Base-by-base conservation (phyloP, 1,140 invertebrate genomes). In the Tribolium castaneum region DNA sequence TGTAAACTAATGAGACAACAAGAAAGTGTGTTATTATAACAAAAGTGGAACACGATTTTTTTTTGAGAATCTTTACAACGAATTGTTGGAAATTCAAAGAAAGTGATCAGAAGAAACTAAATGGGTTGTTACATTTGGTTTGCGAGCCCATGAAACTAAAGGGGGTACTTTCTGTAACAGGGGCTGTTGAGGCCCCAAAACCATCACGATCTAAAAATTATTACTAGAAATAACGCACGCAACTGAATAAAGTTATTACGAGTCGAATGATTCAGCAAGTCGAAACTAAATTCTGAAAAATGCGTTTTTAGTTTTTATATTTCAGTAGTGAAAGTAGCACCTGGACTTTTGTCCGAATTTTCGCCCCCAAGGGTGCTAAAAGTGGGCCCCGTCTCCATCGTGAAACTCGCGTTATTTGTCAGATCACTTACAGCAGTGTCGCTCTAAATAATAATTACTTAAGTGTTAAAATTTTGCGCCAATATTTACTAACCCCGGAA, bases 31-130 rank as follows among this genome's bases (percentile, higher is more conserved):
- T 35, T 35, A 19, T 19, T 19, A 66, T 59, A 22, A 59, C 10
- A 30, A 66, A 66, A 66, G 59, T 66, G 30, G 59, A 66, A 66
- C 59, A 35, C n/a, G 39, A 45, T 45, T 45, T 45, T 45, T 19
- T 19, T 45, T n/a, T 0, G 39, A 7, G 39, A 45, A 45, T 45
- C 7, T 10, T 45, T n/a, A 45, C n/a, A 3, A 45, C 7, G 5
- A 10, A n/a, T 45, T 45, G 9, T 45, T 5, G 5, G 39, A n/a
- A 45, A 45, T 10, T 3, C 9, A n/a, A n/a, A 45, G 39, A 45
- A 45, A 45, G 7, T 45, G 7, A 19, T 22, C 45, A 66, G 25
- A 66, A 66, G 5, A 66, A 22, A 35, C 12, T 35, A 12, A 66
- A 66, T 6, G 14, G 59, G 9, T 66, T 35, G 30, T 35, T 66